These are phyloP conservation scores for Tor tambroides DNA, from an alignment of 2,113 vertebrate genomes.

Conservation along the genomic window DNA sequence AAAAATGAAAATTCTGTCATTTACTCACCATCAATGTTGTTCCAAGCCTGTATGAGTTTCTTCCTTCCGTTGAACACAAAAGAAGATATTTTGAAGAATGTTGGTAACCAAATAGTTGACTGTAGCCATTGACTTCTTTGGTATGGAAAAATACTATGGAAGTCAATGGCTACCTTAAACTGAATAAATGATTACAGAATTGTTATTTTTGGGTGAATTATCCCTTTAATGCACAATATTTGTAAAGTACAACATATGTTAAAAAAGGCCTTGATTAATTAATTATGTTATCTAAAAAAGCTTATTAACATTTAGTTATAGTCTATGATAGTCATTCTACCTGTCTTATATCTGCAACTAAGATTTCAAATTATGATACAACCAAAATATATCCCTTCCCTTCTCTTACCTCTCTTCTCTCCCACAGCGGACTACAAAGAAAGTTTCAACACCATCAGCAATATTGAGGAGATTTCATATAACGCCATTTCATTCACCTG, in stretches of 20 bases:
- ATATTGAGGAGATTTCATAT: constrained; percentile 98
- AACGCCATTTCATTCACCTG: constrained; percentile 99
- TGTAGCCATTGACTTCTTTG: background rate
- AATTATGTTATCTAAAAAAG: background rate
- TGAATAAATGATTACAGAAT: background rate
- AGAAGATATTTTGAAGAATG: background rate
- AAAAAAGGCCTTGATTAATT: too few species aligned
- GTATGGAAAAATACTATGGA: background rate
- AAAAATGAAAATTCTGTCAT: background rate
- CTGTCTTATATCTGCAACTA: too few species aligned
- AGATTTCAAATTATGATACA: background rate
- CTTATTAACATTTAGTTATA: background rate
- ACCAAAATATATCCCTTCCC: background rate
- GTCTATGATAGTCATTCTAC: constrained; percentile 16
- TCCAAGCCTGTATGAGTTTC: background rate
- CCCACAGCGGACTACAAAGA: constrained; percentile 95
- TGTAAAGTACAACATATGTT: too few species aligned
- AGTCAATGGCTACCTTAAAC: too few species aligned
- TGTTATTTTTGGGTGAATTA: background rate
- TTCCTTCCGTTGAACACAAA: background rate
- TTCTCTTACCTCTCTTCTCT: background rate
- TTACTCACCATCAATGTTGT: background rate
- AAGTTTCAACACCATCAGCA: constrained; percentile 98
- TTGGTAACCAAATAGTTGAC: background rate
- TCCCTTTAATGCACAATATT: background rate